phyloP scores from a whole-genome alignment of 2,113 vertebrate species.

The Coregonus clupeaformis region DNA sequence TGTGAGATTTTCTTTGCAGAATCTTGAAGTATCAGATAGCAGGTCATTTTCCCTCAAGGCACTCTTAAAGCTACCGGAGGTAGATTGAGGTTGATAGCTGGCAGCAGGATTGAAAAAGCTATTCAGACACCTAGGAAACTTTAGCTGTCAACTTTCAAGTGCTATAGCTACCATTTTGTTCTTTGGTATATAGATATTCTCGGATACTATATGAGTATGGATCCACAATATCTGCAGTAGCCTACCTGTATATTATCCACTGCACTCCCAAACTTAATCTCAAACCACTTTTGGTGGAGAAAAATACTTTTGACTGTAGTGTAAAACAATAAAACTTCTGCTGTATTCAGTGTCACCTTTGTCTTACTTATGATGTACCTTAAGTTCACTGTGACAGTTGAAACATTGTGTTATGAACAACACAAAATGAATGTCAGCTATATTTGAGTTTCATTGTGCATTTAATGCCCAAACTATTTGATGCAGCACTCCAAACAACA shows the following conservation, averaged over 20 bases:
- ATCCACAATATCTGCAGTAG: too few relatives aligned
- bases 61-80: constrained; percentile 30
- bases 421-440: background rate
- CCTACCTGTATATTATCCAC: too few relatives aligned
- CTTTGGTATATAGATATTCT: too few relatives aligned
- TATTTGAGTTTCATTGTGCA: background rate
- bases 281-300: too few relatives aligned
- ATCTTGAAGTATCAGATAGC: constrained; percentile 13
- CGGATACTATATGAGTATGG: too few relatives aligned
- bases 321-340: too few relatives aligned
- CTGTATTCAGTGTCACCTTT: too few relatives aligned
- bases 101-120: constrained; percentile 9
- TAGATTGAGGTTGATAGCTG: constrained; percentile 43
- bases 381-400: background rate
- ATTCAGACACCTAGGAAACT: constrained; percentile 11
- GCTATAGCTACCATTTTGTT: too few relatives aligned
- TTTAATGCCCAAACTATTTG: background rate
- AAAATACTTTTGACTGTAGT: too few relatives aligned
- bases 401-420: background rate
- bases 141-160: background rate
- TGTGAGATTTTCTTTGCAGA: constrained; percentile 16
- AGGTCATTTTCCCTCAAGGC: constrained; percentile 19
- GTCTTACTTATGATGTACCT: too few relatives aligned
- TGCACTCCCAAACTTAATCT: too few relatives aligned
- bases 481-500: background rate